Percentiles rank a stretch among this genome's conserved stretches.
These are phyloP conservation scores for Mythimna albipuncta DNA, from an alignment of 2,888 invertebrate genomes.

Conservation along the genomic window DNA sequence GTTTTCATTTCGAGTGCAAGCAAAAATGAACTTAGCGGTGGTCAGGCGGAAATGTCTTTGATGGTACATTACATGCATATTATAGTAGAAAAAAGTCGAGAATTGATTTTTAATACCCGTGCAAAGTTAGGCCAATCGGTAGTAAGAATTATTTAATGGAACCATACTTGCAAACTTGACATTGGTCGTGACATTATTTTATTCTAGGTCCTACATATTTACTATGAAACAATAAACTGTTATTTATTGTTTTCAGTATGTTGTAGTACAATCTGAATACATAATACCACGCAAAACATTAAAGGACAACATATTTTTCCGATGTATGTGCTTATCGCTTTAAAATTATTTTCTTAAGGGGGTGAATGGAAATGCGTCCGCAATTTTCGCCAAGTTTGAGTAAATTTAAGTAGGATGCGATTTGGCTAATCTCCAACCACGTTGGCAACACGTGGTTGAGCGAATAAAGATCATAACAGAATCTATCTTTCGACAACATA, in stretches of 20 bases:
- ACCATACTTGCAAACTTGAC: background rate
- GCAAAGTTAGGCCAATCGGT: too few relatives aligned
- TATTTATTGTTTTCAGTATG: slow-evolving; percentile 18
- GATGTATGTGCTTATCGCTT: background rate
- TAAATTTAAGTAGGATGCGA: background rate
- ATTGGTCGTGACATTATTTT: slow-evolving; percentile 15
- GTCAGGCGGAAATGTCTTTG: too few relatives aligned
- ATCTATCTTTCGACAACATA: slow-evolving; percentile 10
- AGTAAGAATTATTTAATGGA: background rate
- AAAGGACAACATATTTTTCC: slow-evolving; percentile 2
- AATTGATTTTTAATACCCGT: too few relatives aligned
- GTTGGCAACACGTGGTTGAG: slow-evolving; percentile 31
- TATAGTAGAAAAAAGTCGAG: too few relatives aligned
- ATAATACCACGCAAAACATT: background rate
- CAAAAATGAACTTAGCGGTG: too few relatives aligned
- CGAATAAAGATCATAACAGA: slow-evolving; percentile 23
- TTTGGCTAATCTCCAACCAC: slow-evolving; percentile 50
- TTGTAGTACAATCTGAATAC: slow-evolving; percentile 8
- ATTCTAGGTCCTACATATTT: background rate
- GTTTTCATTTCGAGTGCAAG: too few relatives aligned
- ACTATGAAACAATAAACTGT: background rate
- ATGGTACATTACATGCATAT: too few relatives aligned
- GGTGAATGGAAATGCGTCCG: background rate
- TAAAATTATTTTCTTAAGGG: background rate
- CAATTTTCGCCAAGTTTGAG: background rate